Conservation (phyloP, 2,113 vertebrate species). For the Leptodactylus fuscus region DNA sequence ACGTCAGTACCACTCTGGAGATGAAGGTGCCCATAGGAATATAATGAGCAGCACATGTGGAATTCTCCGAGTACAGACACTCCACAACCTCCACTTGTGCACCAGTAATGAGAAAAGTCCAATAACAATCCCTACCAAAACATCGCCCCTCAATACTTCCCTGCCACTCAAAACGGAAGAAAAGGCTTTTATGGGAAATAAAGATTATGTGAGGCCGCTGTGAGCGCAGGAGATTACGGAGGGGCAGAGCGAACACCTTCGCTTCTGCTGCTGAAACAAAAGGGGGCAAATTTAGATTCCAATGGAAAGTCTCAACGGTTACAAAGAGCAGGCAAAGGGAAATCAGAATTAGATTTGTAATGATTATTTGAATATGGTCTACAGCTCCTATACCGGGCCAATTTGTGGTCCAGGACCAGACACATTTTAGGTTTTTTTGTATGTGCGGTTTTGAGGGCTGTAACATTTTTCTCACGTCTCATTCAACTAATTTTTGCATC, state of each 20-base stretch:
- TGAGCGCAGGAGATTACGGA: constrained; percentile 4
- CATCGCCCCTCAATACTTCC: constrained; percentile 29
- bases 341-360: background rate
- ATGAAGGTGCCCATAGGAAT: constrained; percentile 33
- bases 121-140: constrained; percentile 43
- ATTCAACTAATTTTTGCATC: no score
- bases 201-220: constrained; percentile 41
- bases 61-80: constrained; percentile 31
- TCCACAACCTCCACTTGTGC: constrained; percentile 10
- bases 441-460: no score
- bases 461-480: no score
- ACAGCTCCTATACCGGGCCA: no score
- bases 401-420: no score
- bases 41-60: constrained; percentile 47
- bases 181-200: constrained; percentile 32
- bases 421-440: no score
- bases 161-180: constrained; percentile 17
- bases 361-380: no score
- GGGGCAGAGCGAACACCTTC: constrained; percentile 1
- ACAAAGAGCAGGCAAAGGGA: background rate
- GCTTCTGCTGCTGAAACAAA: background rate
- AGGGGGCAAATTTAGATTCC: background rate
- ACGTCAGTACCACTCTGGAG: constrained; percentile 44
- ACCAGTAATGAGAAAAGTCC: constrained; percentile 40
- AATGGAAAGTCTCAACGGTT: background rate